These are phyloP conservation scores for Drosophila sturtevanti DNA, from an alignment of 1,140 invertebrate species.

Conservation along the genomic window DNA sequence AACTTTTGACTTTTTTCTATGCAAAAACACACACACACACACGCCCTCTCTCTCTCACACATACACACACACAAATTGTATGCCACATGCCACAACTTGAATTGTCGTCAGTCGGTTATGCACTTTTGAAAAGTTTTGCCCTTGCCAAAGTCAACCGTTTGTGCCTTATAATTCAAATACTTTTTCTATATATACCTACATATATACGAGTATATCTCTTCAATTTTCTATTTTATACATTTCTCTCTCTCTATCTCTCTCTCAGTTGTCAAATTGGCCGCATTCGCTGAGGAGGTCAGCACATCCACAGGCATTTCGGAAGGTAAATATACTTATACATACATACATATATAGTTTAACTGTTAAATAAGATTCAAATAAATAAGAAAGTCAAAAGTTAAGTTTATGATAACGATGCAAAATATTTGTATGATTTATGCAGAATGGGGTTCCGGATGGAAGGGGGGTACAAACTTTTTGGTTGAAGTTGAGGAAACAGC, in stretches of 20 bases:
- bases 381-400: no score
- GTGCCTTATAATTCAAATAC: slow-evolving; percentile 9
- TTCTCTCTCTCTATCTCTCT: slow-evolving; percentile 15
- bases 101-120: background rate
- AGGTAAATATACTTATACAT: slow-evolving; percentile 60
- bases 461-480: slow-evolving; percentile 73
- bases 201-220: no score
- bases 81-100: slow-evolving; percentile 9
- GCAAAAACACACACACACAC: background rate
- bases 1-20: background rate
- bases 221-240: slow-evolving; percentile 1
- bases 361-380: no score
- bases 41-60: no score
- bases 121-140: background rate
- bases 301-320: slow-evolving; percentile 70
- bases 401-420: background rate
- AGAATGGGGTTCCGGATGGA: slow-evolving; percentile 82
- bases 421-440: slow-evolving; percentile 2
- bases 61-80: background rate
- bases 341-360: no score
- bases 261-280: slow-evolving; percentile 65
- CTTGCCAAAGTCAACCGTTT: slow-evolving; percentile 28
- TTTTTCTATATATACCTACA: background rate
- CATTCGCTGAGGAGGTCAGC: slow-evolving; percentile 56
- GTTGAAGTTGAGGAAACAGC: slow-evolving; percentile 79